Evolutionary conservation across 2,797 vertebrate species (phyloP).

Genomic region (Pseudochromis fuscus): DNA sequence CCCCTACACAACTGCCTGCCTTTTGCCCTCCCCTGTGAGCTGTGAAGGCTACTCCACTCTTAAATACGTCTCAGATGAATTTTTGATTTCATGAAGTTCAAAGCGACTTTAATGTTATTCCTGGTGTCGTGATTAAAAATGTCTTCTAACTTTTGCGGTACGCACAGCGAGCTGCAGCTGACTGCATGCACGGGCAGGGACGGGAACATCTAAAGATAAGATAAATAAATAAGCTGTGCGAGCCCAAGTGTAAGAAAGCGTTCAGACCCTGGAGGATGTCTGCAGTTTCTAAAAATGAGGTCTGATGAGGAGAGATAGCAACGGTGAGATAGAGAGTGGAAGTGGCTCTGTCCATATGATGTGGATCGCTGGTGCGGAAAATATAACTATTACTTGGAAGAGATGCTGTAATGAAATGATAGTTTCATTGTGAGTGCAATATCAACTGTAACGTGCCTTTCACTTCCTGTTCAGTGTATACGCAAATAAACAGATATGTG

Average conservation of each 20-base stretch:
- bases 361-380: constrained; percentile 69
- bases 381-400: constrained; percentile 65
- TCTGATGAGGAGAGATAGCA: constrained; percentile 51
- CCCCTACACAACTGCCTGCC: constrained; percentile 4
- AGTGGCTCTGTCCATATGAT: constrained; percentile 58
- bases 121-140: constrained; percentile 78
- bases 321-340: constrained; percentile 31
- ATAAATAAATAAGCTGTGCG: constrained; percentile 68
- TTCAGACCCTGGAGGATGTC: constrained; percentile 60
- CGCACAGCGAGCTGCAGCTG: constrained; percentile 35
- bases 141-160: constrained; percentile 50
- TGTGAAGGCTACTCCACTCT: constrained; percentile 35
- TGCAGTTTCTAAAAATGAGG: constrained; percentile 64
- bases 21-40: constrained; percentile 4
- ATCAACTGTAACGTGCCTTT: constrained; percentile 26
- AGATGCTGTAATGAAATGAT: constrained; percentile 63
- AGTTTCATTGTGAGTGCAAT: constrained; percentile 54
- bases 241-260: constrained; percentile 34
- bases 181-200: constrained; percentile 38
- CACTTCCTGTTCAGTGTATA: not conserved
- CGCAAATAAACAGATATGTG: not conserved
- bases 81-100: constrained; percentile 72
- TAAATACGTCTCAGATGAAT: constrained; percentile 60
- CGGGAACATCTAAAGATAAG: constrained; percentile 65
- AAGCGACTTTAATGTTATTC: constrained; percentile 78